Base-by-base conservation (phyloP, 2,888 invertebrate genomes). In the Conops quadrifasciatus region DNA sequence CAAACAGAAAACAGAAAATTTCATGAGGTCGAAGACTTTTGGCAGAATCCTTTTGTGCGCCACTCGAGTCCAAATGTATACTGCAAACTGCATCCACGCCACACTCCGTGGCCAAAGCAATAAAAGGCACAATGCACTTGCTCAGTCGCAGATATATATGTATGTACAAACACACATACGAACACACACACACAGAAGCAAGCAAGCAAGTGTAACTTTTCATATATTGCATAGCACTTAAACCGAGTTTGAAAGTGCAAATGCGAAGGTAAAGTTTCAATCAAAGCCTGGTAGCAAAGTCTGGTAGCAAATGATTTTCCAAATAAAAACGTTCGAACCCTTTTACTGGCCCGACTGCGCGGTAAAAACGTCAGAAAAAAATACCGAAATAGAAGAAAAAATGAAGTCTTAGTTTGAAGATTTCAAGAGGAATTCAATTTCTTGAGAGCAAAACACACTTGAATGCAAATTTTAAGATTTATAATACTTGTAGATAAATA, bases 1-100 rank as follows among this genome's bases (percentile, higher is more conserved):
- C 4, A 36, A 36, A 36, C 9, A 53, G 21, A 7, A 21, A 36
- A 28, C 16, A 60, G 16, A 26, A 7, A 9, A 65, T 24, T 36
- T 9, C 36, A 9, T 24, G 60, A 69, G 69, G 69, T 69, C 69
- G 69, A 63, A 69, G 69, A 62, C 69, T 53, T 63, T 49, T 62
- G 21, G 56, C 36, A 36, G 36, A 67, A 45, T 4, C 45, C n/a
- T 58, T 66, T 53, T 67, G 47, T 60, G 43, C 47, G 45, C 15
- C 56, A 67, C 53, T 65, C n/a, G 63, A 63, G 45, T 36, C 36
- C 26, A 51, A 65, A 49, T 58, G 59, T 45, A 47, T 36, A 36
- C 24, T 47, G n/a, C 65, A 13, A 56, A 67, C 58, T 58, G 67
- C 59, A 19, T 24, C 47, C 56, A 24, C 43, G 11, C 13, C 26